Evolutionary conservation across 2,113 vertebrate species (phyloP).

Genomic region (Stigmatopora argus): DNA sequence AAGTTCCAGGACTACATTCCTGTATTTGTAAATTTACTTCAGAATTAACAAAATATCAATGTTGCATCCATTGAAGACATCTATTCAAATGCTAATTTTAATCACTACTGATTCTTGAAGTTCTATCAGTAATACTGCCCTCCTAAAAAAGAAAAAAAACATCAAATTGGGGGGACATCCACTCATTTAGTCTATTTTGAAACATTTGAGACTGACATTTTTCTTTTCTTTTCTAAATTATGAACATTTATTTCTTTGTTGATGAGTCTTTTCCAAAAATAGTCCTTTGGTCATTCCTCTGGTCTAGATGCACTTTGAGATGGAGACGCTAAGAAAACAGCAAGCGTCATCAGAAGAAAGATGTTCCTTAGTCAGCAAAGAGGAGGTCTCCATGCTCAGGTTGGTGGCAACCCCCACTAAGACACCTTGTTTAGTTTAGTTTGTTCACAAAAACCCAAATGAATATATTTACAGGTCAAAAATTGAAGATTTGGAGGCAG

Average conservation of each 20-base stretch:
- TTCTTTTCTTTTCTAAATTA: no score
- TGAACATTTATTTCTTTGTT: no score
- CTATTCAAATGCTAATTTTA: no score
- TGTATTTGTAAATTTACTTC: no score
- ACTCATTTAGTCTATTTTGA: no score
- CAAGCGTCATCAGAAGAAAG: slow-evolving; percentile 48
- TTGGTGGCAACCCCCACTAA: slow-evolving; percentile 17
- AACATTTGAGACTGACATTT: no score
- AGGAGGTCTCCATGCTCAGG: slow-evolving; percentile 68
- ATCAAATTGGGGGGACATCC: no score
- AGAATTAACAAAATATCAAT: no score
- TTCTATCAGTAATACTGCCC: no score
- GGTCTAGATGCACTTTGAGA: slow-evolving; percentile 64
- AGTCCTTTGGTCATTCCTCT: slow-evolving; percentile 2
- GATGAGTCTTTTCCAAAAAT: not conserved
- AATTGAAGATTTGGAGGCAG: slow-evolving; percentile 86
- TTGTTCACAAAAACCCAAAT: not conserved
- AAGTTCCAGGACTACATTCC: not conserved
- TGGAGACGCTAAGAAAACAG: slow-evolving; percentile 63
- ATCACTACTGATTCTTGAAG: no score
- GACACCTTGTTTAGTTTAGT: not conserved
- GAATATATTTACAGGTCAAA: slow-evolving; percentile 75
- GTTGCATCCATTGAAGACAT: no score
- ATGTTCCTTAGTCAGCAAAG: slow-evolving; percentile 45
- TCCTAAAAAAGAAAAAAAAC: no score